Percentiles rank a stretch among this genome's conserved stretches.
Evolutionary conservation across 2,888 invertebrate genomes (phyloP).

Genomic region (Polyploca ridens): DNA sequence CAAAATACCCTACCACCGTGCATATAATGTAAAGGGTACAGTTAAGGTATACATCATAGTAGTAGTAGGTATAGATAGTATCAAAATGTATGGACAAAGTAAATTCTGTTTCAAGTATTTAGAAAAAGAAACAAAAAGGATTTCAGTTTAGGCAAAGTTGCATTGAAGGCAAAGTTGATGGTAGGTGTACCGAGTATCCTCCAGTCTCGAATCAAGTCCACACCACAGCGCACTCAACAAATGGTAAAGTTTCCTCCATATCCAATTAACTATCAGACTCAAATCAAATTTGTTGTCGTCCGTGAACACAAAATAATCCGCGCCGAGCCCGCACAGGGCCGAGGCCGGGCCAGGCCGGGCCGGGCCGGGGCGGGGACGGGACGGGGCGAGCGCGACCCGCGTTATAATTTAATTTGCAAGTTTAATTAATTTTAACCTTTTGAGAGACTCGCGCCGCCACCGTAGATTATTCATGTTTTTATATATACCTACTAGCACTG

Average conservation of each 20-base stretch:
- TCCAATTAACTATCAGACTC: conserved; percentile 40
- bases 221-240: neutral
- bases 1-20: too few relatives aligned
- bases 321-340: neutral
- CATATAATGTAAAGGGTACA: too few relatives aligned
- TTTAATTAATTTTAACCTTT: conserved; percentile 71
- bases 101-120: too few relatives aligned
- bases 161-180: too few relatives aligned
- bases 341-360: conserved; percentile 14
- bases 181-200: neutral
- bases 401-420: conserved; percentile 65
- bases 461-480: conserved; percentile 42
- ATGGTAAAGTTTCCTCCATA: conserved; percentile 14
- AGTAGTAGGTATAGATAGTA: too few relatives aligned
- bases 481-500: neutral
- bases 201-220: neutral
- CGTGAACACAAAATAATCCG: conserved; percentile 31
- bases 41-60: too few relatives aligned
- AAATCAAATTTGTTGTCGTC: conserved; percentile 36
- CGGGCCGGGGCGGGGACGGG: conserved; percentile 13
- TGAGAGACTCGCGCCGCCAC: conserved; percentile 37
- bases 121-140: too few relatives aligned
- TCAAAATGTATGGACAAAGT: too few relatives aligned
- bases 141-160: too few relatives aligned
- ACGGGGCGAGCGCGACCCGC: conserved; percentile 28